Percentiles rank a stretch among this genome's conserved stretches.
phyloP scores from a whole-genome alignment of 2,797 vertebrate genomes.

The Chelon labrosus region DNA sequence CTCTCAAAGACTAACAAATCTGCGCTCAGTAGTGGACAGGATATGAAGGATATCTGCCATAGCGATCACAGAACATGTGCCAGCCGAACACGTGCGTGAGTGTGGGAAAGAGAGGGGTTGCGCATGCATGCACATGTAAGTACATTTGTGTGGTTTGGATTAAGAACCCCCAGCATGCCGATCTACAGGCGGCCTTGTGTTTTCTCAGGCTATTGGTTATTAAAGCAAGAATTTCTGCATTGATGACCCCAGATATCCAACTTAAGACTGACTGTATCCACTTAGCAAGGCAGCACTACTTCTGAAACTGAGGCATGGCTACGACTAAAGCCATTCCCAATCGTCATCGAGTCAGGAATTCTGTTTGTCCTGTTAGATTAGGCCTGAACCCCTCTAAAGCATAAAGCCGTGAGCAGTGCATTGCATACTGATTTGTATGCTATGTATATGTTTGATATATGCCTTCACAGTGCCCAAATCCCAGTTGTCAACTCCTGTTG shows the following conservation, averaged over 20 bases:
- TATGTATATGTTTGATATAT: slow-evolving; percentile 37
- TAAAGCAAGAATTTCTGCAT: slow-evolving; percentile 47
- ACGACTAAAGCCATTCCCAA: slow-evolving; percentile 47
- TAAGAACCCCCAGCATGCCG: slow-evolving; percentile 26
- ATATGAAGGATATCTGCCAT: slow-evolving; percentile 73
- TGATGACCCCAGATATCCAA: slow-evolving; percentile 38
- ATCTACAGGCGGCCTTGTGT: slow-evolving; percentile 31
- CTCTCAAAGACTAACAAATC: slow-evolving; percentile 65
- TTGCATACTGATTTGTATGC: slow-evolving; percentile 39
- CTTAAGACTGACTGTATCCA: slow-evolving; percentile 44
- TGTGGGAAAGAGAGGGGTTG: slow-evolving; percentile 6
- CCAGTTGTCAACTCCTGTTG: slow-evolving; percentile 23
- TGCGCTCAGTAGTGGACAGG: slow-evolving; percentile 56
- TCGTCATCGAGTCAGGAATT: slow-evolving; percentile 51
- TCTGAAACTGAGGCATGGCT: slow-evolving; percentile 19
- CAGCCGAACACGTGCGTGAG: slow-evolving; percentile 48
- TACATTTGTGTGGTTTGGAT: slow-evolving; percentile 54
- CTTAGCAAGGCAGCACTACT: slow-evolving; percentile 32
- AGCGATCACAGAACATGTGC: slow-evolving; percentile 61
- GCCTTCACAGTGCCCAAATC: slow-evolving; percentile 24
- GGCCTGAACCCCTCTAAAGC: slow-evolving; percentile 48
- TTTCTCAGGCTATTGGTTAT: slow-evolving; percentile 59
- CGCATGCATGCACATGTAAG: slow-evolving; percentile 49
- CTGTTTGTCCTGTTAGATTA: slow-evolving; percentile 9
- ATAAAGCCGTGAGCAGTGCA: slow-evolving; percentile 49